These are phyloP conservation scores for Lontra canadensis DNA, from an alignment of 2,113 vertebrate genomes.

Conservation along the genomic window DNA sequence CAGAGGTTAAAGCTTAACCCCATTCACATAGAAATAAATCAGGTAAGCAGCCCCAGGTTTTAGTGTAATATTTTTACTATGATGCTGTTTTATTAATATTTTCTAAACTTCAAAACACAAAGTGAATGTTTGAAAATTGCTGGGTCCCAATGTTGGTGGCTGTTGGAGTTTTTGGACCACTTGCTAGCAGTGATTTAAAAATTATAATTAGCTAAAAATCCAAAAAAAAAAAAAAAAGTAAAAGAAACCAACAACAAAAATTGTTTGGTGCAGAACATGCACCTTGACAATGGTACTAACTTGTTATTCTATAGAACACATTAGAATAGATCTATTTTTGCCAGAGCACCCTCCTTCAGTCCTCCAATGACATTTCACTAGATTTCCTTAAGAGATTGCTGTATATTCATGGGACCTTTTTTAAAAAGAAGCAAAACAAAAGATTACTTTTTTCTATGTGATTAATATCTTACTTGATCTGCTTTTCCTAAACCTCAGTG, in stretches of 20 bases:
- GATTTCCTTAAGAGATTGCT: slow-evolving; percentile 88
- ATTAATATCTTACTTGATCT: slow-evolving; percentile 90
- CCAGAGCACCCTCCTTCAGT: slow-evolving; percentile 83
- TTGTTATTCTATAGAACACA: slow-evolving; percentile 83
- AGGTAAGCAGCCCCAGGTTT: slow-evolving; percentile 77
- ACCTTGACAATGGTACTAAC: slow-evolving; percentile 88
- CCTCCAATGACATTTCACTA: slow-evolving; percentile 87
- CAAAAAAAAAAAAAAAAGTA: slow-evolving; percentile 50
- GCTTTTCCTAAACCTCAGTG: slow-evolving; percentile 87
- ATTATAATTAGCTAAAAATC: slow-evolving; percentile 86
- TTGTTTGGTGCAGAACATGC: slow-evolving; percentile 85
- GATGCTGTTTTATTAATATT: slow-evolving; percentile 84
- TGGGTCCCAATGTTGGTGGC: slow-evolving; percentile 82
- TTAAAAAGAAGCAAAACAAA: slow-evolving; percentile 84
- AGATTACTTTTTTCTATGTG: slow-evolving; percentile 89
- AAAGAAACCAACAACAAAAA: slow-evolving; percentile 76
- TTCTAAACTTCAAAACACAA: slow-evolving; percentile 85
- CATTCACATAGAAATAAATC: slow-evolving; percentile 75
- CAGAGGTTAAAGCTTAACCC: slow-evolving; percentile 77
- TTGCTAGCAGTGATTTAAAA: slow-evolving; percentile 80
- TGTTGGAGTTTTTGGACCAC: slow-evolving; percentile 86
- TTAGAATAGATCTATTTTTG: slow-evolving; percentile 89
- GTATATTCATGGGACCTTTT: slow-evolving; percentile 91
- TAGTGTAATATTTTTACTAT: slow-evolving; percentile 81
- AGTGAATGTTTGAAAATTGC: slow-evolving; percentile 78